These are phyloP conservation scores for Drosophila pseudotalamancana DNA, from an alignment of 2,888 invertebrate genomes.

Conservation along the genomic window DNA sequence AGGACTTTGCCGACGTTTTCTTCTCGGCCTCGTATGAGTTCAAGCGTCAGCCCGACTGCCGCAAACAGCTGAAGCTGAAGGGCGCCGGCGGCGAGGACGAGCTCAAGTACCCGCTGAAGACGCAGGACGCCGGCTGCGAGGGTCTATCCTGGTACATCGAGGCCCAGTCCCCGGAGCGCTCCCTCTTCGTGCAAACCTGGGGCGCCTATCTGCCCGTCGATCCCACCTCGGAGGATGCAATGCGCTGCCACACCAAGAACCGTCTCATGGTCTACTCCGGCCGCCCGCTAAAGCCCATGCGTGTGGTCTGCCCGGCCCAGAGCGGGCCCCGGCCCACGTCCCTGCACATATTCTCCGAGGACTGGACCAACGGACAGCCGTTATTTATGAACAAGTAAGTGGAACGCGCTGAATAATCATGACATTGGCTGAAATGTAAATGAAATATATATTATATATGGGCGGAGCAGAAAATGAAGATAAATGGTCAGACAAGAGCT, in stretches of 20 bases:
- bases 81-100: slow-evolving; percentile 89
- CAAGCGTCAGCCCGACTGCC: slow-evolving; percentile 87
- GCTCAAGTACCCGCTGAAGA: slow-evolving; percentile 87
- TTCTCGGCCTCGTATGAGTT: slow-evolving; percentile 90
- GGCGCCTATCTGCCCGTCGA: slow-evolving; percentile 90
- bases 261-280: slow-evolving; percentile 93
- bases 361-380: slow-evolving; percentile 87
- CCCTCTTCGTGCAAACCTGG: slow-evolving; percentile 93
- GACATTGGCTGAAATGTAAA: neutral
- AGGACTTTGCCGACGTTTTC: slow-evolving; percentile 92
- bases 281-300: slow-evolving; percentile 85
- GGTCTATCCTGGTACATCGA: slow-evolving; percentile 90
- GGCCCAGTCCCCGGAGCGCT: slow-evolving; percentile 91
- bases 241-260: slow-evolving; percentile 91
- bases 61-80: slow-evolving; percentile 87
- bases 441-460: neutral
- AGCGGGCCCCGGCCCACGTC: slow-evolving; percentile 88
- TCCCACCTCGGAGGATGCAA: slow-evolving; percentile 87
- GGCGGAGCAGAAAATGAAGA: too few species aligned
- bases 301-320: slow-evolving; percentile 90
- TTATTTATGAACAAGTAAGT: slow-evolving; percentile 84
- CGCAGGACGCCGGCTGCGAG: slow-evolving; percentile 85
- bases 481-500: too few species aligned
- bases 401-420: neutral
- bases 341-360: slow-evolving; percentile 92